Conservation (phyloP, 1,140 invertebrate genomes). For the Apis laboriosa region DNA sequence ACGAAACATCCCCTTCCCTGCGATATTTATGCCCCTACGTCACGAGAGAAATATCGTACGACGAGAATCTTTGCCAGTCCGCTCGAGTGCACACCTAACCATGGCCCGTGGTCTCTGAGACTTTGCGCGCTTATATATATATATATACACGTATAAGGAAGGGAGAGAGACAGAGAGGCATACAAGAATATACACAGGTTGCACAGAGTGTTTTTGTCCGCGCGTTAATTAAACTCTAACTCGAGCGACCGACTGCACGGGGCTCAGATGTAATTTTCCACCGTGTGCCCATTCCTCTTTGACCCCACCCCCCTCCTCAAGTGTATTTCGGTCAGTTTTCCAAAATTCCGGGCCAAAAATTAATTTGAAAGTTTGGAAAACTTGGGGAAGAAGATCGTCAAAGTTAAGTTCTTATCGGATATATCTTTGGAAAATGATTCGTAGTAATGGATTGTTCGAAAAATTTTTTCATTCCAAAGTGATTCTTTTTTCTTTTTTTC, state of each 20-base stretch:
- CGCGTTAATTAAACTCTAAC: constrained; percentile 67
- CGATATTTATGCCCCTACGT: constrained; percentile 65
- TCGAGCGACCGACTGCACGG: constrained; percentile 40
- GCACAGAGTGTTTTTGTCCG: constrained; percentile 52
- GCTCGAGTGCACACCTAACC: constrained; percentile 16
- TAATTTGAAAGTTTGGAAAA: constrained; percentile 4
- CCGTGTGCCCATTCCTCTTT: constrained; percentile 52
- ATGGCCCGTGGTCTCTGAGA: too few species aligned
- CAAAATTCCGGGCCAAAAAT: neutral
- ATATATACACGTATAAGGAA: neutral
- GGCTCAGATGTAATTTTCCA: constrained; percentile 61
- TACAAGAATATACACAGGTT: neutral
- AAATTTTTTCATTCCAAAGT: neutral
- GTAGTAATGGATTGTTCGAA: too few species aligned
- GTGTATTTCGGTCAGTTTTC: constrained; percentile 21
- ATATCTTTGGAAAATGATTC: too few species aligned
- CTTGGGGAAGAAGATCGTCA: neutral
- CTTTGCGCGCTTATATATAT: neutral
- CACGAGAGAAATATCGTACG: constrained; percentile 63
- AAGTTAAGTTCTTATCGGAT: neutral
- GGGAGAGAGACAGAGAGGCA: neutral
- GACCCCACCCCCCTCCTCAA: constrained; percentile 28
- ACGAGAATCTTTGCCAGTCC: constrained; percentile 51
- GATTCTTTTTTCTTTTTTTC: too few species aligned
- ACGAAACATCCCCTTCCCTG: constrained; percentile 50